Base-by-base conservation (phyloP, 2,113 vertebrate genomes). In the Sebastes schlegelii region DNA sequence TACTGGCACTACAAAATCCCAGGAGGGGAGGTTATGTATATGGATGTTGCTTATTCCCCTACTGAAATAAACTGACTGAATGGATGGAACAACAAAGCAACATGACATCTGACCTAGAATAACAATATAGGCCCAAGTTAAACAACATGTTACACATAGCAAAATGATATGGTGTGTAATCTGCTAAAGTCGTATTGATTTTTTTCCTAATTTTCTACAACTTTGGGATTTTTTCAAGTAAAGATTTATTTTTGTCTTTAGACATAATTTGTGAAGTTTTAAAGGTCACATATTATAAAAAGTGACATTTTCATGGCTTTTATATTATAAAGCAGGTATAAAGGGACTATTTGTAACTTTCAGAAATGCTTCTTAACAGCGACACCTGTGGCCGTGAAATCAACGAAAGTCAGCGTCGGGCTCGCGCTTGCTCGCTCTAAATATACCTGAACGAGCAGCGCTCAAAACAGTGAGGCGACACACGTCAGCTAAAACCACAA, bases 11-110 rank as follows among this genome's bases (percentile, higher is more conserved):
- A 43, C 55, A 61, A 48, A 72, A 54, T 0, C 23, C 16, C 13
- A 13, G 0, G 40, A 43, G 21, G 0, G 42, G 8, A 68, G n/a
- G 8, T 69, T 58, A 48, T 16, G 17, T 11, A 14, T 14, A n/a
- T 26, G 16, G 5, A 6, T 77, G 57, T 21, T 17, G 26, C 8
- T 65, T 66, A 9, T 46, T 17, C 26, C 16, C 46, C 13, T 11
- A 26, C 14, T 54, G 54, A 60, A 71, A 46, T 55, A 19, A 73
- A 73, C 74, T 54, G 34, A 26, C 26, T 26, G 26, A 26, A 26
- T 26, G 26, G 26, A 26, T 26, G 26, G 26, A 26, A 26, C 5
- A 60, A 19, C 26, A n/a, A 80, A 49, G 19, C 14, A 45, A 16
- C 40, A 7, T 0, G 48, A 64, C 12, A 49, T 34, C 43, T 45